These are phyloP conservation scores for Hyles euphorbiae DNA, from an alignment of 1,140 invertebrate species.

Conservation along the genomic window DNA sequence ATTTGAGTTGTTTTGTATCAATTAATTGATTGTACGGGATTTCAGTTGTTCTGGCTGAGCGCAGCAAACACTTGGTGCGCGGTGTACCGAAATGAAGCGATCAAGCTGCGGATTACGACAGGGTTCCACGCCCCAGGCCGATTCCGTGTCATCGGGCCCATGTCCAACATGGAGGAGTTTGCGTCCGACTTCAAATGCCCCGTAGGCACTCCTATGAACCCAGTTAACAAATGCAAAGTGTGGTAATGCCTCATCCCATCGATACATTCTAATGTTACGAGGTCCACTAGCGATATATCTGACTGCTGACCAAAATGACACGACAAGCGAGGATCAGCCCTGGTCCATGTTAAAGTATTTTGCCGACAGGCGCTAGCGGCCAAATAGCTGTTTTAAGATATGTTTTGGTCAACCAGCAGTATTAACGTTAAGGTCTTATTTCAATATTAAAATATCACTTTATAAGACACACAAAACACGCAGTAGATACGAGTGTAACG, in stretches of 20 bases:
- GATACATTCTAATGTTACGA: neutral
- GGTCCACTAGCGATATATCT: neutral
- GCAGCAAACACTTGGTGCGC: slow-evolving; percentile 79
- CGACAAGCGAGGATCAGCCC: too few species aligned
- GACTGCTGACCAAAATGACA: too few species aligned
- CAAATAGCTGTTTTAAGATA: too few species aligned
- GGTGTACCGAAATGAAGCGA: slow-evolving; percentile 80
- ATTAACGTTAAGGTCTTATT: too few species aligned
- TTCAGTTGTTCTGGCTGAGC: slow-evolving; percentile 81
- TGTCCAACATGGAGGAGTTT: slow-evolving; percentile 94
- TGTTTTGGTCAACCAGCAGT: too few species aligned
- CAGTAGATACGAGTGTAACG: too few species aligned
- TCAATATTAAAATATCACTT: too few species aligned
- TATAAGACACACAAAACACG: too few species aligned
- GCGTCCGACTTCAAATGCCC: slow-evolving; percentile 91
- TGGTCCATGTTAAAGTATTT: too few species aligned
- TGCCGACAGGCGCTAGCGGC: too few species aligned
- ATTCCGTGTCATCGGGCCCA: slow-evolving; percentile 90
- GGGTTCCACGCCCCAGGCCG: slow-evolving; percentile 86
- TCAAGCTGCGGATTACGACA: slow-evolving; percentile 84
- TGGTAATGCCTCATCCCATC: slow-evolving; percentile 77
- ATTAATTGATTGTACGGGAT: slow-evolving; percentile 6
- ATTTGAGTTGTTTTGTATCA: too few species aligned
- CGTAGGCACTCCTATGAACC: slow-evolving; percentile 89
- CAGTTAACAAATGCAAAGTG: slow-evolving; percentile 88